Conservation (phyloP, 92 coral and sea anemone genomes). For the Heliopora coerulea region DNA sequence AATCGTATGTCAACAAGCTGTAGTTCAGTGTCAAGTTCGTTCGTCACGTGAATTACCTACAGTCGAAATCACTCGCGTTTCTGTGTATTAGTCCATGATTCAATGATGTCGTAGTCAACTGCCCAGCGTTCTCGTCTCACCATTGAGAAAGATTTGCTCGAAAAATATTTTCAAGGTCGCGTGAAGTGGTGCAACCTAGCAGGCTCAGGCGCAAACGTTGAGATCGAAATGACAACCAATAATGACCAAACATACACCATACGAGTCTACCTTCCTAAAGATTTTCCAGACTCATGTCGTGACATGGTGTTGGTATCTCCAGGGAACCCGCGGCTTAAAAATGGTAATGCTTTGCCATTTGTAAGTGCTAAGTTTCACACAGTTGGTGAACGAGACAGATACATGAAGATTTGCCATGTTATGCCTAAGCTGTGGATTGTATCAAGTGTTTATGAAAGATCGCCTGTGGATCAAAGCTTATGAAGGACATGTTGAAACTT, state of each 20-base stretch:
- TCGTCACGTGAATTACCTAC: no score
- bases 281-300: slow-evolving; percentile 48
- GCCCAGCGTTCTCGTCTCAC: slow-evolving; percentile 57
- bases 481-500: slow-evolving; percentile 34
- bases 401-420: slow-evolving; percentile 35
- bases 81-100: no score
- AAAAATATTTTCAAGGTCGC: slow-evolving; percentile 45
- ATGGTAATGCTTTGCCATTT: slow-evolving; percentile 19
- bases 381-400: slow-evolving; percentile 14
- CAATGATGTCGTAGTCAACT: slow-evolving; percentile 74
- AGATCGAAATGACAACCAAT: slow-evolving; percentile 32
- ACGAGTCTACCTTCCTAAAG: slow-evolving; percentile 31
- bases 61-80: no score
- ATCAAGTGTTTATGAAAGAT: slow-evolving; percentile 49
- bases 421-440: slow-evolving; percentile 32
- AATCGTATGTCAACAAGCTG: no score
- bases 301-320: neutral
- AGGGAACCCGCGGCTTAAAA: slow-evolving; percentile 16
- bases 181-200: slow-evolving; percentile 63
- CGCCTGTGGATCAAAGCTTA: slow-evolving; percentile 47
- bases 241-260: slow-evolving; percentile 13
- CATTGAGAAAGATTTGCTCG: slow-evolving; percentile 59
- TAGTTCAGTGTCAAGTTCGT: no score
- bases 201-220: slow-evolving; percentile 42
- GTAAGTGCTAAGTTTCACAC: slow-evolving; percentile 8